phyloP scores from a whole-genome alignment of 1,140 invertebrate genomes.

The Rhynchophorus ferrugineus region DNA sequence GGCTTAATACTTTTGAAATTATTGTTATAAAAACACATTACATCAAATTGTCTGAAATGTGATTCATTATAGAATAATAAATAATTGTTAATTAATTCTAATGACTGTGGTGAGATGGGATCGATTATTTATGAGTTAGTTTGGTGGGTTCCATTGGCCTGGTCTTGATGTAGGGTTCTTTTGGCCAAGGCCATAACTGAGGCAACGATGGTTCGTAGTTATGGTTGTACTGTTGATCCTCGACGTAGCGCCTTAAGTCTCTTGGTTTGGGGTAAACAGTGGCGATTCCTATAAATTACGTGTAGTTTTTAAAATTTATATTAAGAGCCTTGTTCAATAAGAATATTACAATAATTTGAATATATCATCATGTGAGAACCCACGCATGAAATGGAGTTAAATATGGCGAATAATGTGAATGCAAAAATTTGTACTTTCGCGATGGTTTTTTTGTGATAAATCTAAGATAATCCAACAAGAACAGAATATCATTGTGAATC shows the following conservation, averaged over 20 bases:
- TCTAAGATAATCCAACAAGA: neutral
- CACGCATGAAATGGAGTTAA: no score
- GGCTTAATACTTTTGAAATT: neutral
- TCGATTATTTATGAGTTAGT: constrained; percentile 2
- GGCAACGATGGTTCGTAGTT: constrained; percentile 74
- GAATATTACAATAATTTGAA: neutral
- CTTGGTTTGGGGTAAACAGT: constrained; percentile 78
- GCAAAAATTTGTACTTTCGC: neutral
- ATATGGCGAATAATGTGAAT: no score
- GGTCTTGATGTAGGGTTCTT: constrained; percentile 48
- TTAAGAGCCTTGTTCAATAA: neutral
- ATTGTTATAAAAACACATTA: neutral
- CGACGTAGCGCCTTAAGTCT: constrained; percentile 63
- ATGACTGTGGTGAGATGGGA: neutral
- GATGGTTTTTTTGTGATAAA: neutral
- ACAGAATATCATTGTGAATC: no score
- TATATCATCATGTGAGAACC: no score
- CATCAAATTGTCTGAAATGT: no score
- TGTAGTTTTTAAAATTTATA: neutral
- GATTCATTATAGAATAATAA: neutral
- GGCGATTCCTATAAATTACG: constrained; percentile 58
- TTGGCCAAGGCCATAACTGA: constrained; percentile 65
- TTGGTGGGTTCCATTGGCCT: constrained; percentile 43
- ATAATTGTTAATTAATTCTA: neutral
- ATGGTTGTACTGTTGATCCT: constrained; percentile 68